Percentiles rank a stretch among this genome's conserved stretches.
These are phyloP conservation scores for Pandemis corylana DNA, from an alignment of 2,888 invertebrate species.

Conservation along the genomic window DNA sequence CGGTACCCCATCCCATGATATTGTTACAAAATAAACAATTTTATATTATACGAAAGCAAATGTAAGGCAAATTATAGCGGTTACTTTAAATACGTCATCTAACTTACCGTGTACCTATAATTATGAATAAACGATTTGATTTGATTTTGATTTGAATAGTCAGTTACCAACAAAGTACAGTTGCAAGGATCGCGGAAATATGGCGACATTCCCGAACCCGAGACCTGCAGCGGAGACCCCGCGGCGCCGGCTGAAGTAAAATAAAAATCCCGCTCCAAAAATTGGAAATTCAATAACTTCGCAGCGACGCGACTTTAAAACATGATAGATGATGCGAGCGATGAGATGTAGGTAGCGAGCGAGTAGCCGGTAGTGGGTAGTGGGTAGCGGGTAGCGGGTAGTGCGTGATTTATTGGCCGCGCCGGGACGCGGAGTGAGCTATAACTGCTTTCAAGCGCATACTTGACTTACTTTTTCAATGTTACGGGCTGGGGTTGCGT, in stretches of 20 bases:
- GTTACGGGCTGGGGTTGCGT: constrained; percentile 19
- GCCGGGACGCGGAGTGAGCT: constrained; percentile 37
- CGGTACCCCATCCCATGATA: too few relatives aligned
- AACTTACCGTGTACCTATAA: too few relatives aligned
- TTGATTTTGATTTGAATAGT: too few relatives aligned
- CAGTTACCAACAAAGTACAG: neutral
- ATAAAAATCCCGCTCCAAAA: constrained; percentile 55
- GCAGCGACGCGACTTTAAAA: constrained; percentile 55
- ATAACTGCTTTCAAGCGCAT: constrained; percentile 34
- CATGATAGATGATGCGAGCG: constrained; percentile 58
- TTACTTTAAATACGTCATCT: too few relatives aligned
- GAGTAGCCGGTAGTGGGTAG: constrained; percentile 14
- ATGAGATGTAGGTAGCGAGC: constrained; percentile 12
- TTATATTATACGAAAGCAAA: too few relatives aligned
- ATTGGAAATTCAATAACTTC: constrained; percentile 69
- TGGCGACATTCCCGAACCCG: neutral
- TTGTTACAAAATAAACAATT: too few relatives aligned
- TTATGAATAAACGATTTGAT: too few relatives aligned
- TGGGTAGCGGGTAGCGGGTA: constrained; percentile 19
- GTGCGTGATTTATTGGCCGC: constrained; percentile 38
- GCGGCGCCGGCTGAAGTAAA: constrained; percentile 55
- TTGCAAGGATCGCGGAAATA: neutral
- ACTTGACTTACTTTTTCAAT: constrained; percentile 40
- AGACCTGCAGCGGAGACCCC: constrained; percentile 31
- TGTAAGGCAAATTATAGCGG: too few relatives aligned